phyloP scores from a whole-genome alignment of 2,888 invertebrate species.

The Pantelozetes paolii region DNA sequence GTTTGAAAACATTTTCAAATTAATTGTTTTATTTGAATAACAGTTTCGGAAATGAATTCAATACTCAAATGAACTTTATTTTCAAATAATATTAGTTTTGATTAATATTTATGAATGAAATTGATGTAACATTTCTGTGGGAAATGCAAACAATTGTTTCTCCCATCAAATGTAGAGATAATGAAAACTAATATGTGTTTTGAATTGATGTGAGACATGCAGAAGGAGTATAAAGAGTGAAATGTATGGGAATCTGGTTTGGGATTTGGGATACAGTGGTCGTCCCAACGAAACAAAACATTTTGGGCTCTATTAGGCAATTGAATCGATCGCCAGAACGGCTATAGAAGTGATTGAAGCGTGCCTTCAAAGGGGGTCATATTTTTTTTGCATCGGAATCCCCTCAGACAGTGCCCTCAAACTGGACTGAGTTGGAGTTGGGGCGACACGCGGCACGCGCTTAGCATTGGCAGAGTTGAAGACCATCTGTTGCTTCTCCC shows the following conservation, averaged over 20 bases:
- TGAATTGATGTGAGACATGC: constrained; percentile 30
- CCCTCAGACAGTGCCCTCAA: constrained; percentile 24
- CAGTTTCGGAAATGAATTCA: no score
- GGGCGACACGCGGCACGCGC: constrained; percentile 37
- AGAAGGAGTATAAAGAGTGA: constrained; percentile 5
- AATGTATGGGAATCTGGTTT: constrained; percentile 10
- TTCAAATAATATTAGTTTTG: neutral
- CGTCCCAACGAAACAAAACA: neutral
- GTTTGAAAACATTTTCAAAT: no score
- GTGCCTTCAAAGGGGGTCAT: constrained; percentile 18
- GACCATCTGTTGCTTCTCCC: constrained; percentile 36
- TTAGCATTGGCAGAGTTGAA: constrained; percentile 2
- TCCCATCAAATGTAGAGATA: constrained; percentile 24
- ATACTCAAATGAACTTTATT: no score
- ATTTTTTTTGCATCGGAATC: constrained; percentile 26
- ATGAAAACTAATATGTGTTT: constrained; percentile 18
- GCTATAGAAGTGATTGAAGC: constrained; percentile 8
- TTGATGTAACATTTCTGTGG: constrained; percentile 29
- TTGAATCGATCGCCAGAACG: neutral
- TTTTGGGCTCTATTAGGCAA: constrained; percentile 18
- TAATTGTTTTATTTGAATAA: no score
- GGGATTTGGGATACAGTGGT: neutral
- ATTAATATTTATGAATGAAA: neutral
- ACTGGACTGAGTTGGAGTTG: neutral
- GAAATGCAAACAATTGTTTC: constrained; percentile 21